Conservation (phyloP, 2,888 invertebrate species). For the Lycaena phlaeas region DNA sequence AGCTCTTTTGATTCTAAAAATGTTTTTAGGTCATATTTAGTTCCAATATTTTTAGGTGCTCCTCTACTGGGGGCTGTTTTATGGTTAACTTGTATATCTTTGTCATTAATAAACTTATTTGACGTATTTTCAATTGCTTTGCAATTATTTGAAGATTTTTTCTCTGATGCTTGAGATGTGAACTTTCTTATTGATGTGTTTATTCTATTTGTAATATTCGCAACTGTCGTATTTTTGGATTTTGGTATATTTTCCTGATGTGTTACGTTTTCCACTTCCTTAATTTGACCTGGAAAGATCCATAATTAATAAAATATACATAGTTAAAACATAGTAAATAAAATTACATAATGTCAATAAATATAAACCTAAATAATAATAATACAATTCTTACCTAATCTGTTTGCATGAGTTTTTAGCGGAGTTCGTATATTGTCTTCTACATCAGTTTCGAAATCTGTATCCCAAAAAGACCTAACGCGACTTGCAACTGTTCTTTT, state of each 20-base stretch:
- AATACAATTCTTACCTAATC: not conserved
- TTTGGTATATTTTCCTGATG: not conserved
- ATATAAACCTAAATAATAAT: no score
- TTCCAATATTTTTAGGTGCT: not conserved
- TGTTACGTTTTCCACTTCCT: not conserved
- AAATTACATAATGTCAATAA: not conserved
- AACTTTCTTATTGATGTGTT: not conserved
- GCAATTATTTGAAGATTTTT: not conserved
- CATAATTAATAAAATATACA: not conserved
- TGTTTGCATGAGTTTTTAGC: not conserved
- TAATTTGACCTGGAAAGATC: not conserved
- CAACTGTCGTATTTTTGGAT: not conserved
- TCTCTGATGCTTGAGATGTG: not conserved
- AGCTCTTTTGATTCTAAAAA: not conserved
- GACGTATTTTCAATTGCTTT: not conserved
- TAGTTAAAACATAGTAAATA: not conserved
- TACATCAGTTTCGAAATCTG: slow-evolving; percentile 48
- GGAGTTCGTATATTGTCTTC: slow-evolving; percentile 22
- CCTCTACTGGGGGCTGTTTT: not conserved
- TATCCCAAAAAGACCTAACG: slow-evolving; percentile 48
- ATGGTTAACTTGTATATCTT: not conserved
- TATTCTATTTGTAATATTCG: no score
- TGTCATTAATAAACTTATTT: not conserved
- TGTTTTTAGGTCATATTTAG: not conserved
- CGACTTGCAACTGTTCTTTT: slow-evolving; percentile 24